A percentile compares a stretch with the other conserved stretches of the same genome.
Conservation (phyloP, 2,888 invertebrate species). For the Chrysotoxum bicinctum region DNA sequence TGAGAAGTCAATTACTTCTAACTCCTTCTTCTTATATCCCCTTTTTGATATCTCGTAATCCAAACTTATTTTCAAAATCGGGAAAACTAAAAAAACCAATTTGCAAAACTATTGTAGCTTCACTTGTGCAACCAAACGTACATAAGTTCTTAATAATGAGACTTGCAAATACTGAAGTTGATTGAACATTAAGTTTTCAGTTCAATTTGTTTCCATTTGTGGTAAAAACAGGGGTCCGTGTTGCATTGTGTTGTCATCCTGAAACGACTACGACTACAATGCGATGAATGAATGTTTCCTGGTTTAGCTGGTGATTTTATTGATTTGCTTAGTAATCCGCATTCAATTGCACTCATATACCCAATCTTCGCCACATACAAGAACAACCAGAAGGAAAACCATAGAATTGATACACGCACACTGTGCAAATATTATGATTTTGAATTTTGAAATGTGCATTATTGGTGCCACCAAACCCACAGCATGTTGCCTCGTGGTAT, state of each 20-base stretch:
- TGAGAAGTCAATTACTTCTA: too few species aligned
- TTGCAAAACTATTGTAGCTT: background rate
- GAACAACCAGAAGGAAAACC: constrained; percentile 28
- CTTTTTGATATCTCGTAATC: too few species aligned
- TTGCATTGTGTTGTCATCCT: background rate
- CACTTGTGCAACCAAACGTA: background rate
- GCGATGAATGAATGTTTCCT: background rate
- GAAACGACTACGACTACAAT: background rate
- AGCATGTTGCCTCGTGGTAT: background rate
- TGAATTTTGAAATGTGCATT: background rate
- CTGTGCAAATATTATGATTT: constrained; percentile 44
- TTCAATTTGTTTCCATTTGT: constrained; percentile 31
- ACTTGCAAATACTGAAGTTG: background rate
- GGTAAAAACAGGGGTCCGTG: background rate
- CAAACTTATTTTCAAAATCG: too few species aligned
- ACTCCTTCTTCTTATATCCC: too few species aligned
- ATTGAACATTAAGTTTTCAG: constrained; percentile 34
- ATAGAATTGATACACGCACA: background rate
- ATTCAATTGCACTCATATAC: background rate
- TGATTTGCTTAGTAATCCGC: constrained; percentile 34
- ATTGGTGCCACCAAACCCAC: constrained; percentile 23
- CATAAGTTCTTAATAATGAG: background rate
- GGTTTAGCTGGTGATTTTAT: constrained; percentile 13
- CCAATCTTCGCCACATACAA: background rate
- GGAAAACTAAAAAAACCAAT: too few species aligned